Conservation (phyloP, 2,113 vertebrate genomes). For the Orcinus orca region DNA sequence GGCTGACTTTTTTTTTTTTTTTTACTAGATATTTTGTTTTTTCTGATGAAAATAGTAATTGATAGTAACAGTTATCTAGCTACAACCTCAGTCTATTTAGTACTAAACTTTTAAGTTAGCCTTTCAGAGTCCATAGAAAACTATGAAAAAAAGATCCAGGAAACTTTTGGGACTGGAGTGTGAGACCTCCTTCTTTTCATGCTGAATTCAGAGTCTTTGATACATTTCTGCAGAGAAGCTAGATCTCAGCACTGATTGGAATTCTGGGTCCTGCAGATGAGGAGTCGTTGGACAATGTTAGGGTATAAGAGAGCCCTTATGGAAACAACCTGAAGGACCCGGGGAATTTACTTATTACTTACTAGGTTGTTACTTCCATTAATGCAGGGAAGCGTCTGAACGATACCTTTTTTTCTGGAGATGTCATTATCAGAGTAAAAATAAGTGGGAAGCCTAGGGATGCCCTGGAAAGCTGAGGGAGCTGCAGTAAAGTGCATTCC, state of each 20-base stretch:
- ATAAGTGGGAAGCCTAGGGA: background rate
- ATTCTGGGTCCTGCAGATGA: background rate
- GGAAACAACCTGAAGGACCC: background rate
- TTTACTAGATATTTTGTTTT: background rate
- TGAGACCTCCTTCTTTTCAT: background rate
- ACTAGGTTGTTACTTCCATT: background rate
- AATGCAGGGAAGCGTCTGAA: background rate
- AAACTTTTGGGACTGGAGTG: background rate
- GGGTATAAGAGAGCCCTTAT: background rate
- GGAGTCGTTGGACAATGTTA: background rate
- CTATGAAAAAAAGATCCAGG: background rate
- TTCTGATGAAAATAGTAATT: no score
- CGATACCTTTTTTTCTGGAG: background rate
- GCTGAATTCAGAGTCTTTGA: background rate
- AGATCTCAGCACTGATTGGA: background rate
- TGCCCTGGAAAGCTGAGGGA: background rate
- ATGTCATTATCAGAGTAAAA: background rate
- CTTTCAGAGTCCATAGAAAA: background rate
- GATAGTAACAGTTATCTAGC: background rate
- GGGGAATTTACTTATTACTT: background rate
- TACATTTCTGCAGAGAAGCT: background rate
- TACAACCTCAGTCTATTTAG: background rate
- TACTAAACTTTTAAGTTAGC: background rate
- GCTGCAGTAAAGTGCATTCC: background rate
- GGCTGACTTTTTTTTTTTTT: background rate